Conservation (phyloP, 2,888 invertebrate genomes). For the Catonia carolina region DNA sequence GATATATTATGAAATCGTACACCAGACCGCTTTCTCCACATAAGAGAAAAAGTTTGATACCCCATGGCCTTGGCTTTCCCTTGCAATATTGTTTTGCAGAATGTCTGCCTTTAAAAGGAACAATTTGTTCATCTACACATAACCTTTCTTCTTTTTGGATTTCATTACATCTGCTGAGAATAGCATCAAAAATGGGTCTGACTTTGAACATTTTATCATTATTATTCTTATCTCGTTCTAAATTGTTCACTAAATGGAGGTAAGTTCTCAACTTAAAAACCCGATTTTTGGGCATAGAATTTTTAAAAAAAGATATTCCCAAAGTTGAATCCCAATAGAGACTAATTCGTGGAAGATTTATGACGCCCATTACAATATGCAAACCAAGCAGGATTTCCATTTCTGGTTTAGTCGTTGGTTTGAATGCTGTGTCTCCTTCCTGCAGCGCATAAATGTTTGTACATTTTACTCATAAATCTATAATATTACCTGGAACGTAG, state of each 20-base stretch:
- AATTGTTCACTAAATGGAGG: not conserved
- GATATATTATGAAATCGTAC: slow-evolving; percentile 32
- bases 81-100: slow-evolving; percentile 32
- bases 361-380: too few species aligned
- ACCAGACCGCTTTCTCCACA: slow-evolving; percentile 29
- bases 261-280: too few species aligned
- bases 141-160: slow-evolving; percentile 14
- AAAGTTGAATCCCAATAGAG: too few species aligned
- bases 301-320: too few species aligned
- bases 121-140: slow-evolving; percentile 23
- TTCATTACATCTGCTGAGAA: slow-evolving; percentile 9
- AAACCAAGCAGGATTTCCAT: too few species aligned
- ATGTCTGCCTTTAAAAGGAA: slow-evolving; percentile 33
- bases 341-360: too few species aligned
- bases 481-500: too few species aligned
- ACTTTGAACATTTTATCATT: slow-evolving; percentile 17
- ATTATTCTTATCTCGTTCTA: not conserved
- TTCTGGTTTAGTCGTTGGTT: too few species aligned
- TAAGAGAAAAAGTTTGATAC: slow-evolving; percentile 30
- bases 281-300: too few species aligned
- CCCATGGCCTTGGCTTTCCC: slow-evolving; percentile 31
- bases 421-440: too few species aligned
- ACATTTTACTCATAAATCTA: too few species aligned
- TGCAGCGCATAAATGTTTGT: too few species aligned
- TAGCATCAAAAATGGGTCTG: slow-evolving; percentile 14